Evolutionary conservation across 2,113 vertebrate genomes (phyloP), one percentile per base, ranked within the genome.

Genomic region (Casuarius casuarius): DNA sequence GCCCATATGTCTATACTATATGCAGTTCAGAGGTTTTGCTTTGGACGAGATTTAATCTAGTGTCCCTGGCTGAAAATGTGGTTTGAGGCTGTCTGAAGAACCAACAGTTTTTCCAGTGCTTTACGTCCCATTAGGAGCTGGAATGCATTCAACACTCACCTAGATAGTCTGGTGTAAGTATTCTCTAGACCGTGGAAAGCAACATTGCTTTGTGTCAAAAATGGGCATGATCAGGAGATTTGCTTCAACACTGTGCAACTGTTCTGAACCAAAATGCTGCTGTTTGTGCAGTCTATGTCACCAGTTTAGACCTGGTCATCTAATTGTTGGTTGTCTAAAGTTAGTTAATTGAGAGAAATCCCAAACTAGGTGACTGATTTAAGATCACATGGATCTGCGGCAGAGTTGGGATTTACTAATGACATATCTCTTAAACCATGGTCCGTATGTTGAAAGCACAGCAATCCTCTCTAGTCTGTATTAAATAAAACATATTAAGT

Each of bases 1-100:
- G n/a, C 38, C 22, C 19, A 1, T 46, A 12, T 7, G n/a, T 33
- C 75, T 33, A 5, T 11, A 4, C 20, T 13, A 3, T 1, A 18
- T 5, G 44, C 48, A 49, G 25, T 8, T 52, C 59, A 6, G 28
- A 59, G 40, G 52, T 13, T 89, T 48, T 61, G 28, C 7, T 46
- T 49, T 17, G 12, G 8, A 9, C 62, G 22, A 10, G 61, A 26
- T 12, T 35, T 20, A 4, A 8, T 8, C 12, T 21, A 17, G 10
- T 58, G 29, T 18, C n/a, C 14, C 62, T 62, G 38, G 7, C 38
- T 28, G 66, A 56, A 61, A 62, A 31, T 0, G 0, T 61, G 46
- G 10, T 1, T 13, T 52, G 18, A 42, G 74, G n/a, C 46, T 54
- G 10, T 5, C 52, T 28, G 40, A 78, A 59, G 35, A n/a, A 59